Evolutionary conservation across 2,797 vertebrate species (phyloP).

Genomic region (Euphonia xanthogaster): DNA sequence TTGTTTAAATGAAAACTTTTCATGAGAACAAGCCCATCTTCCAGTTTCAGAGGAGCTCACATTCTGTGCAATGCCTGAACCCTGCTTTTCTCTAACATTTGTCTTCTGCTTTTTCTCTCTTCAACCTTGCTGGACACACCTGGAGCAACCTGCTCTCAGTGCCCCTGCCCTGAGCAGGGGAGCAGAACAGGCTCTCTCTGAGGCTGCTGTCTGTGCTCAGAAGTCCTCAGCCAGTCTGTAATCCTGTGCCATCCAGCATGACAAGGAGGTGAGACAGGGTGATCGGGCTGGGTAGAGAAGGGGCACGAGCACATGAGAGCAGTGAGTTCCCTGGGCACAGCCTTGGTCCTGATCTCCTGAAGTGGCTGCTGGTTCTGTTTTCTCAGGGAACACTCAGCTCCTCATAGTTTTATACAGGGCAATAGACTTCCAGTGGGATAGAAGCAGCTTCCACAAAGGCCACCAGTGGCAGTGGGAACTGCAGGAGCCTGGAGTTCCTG

Average conservation of each 20-base stretch:
- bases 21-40: background rate
- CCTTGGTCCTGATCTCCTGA: background rate
- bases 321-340: background rate
- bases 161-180: background rate
- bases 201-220: background rate
- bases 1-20: background rate
- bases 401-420: background rate
- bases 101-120: background rate
- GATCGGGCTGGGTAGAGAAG: background rate
- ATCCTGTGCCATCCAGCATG: background rate
- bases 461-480: background rate
- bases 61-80: background rate
- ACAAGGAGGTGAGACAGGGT: background rate
- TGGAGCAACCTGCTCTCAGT: background rate
- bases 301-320: accelerated
- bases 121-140: background rate
- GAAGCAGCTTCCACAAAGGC: background rate
- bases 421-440: background rate
- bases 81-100: background rate
- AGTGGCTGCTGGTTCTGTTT: background rate
- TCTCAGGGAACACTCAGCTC: background rate
- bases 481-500: background rate
- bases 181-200: background rate
- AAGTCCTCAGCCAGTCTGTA: background rate
- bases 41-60: background rate